A percentile compares a stretch with the other conserved stretches of the same genome.
phyloP scores from a whole-genome alignment of 2,797 vertebrate species.

The Leptodactylus fallax region DNA sequence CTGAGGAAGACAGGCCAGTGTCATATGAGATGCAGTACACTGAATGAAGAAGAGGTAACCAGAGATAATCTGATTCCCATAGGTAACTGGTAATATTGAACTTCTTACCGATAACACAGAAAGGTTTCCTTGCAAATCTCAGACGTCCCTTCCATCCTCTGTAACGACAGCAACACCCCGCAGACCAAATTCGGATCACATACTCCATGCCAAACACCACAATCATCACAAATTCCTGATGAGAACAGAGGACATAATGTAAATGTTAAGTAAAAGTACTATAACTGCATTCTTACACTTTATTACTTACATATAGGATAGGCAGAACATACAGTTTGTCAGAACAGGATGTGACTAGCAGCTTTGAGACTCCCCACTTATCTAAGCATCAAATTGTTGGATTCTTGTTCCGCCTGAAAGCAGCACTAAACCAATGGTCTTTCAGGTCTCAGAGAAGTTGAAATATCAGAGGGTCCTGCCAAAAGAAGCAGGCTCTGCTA shows the following conservation, averaged over 20 bases:
- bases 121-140: slow-evolving; percentile 95
- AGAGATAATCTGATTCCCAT: neutral
- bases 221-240: slow-evolving; percentile 97
- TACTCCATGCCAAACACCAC: slow-evolving; percentile 97
- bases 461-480: neutral
- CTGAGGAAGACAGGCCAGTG: neutral
- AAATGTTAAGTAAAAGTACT: neutral
- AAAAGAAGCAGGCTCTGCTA: neutral
- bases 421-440: neutral
- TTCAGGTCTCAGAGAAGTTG: neutral
- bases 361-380: neutral
- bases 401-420: neutral
- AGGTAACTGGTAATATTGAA: neutral
- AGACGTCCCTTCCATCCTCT: slow-evolving; percentile 94
- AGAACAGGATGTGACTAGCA: neutral
- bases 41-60: neutral
- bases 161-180: slow-evolving; percentile 96
- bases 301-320: neutral
- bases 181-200: slow-evolving; percentile 91
- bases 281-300: neutral
- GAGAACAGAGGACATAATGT: neutral
- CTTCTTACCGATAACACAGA: slow-evolving; percentile 91
- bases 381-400: neutral
- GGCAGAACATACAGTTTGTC: neutral
- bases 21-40: neutral